Evolutionary conservation across 1,140 invertebrate genomes (phyloP).

Genomic region (Rhyzopertha dominica): DNA sequence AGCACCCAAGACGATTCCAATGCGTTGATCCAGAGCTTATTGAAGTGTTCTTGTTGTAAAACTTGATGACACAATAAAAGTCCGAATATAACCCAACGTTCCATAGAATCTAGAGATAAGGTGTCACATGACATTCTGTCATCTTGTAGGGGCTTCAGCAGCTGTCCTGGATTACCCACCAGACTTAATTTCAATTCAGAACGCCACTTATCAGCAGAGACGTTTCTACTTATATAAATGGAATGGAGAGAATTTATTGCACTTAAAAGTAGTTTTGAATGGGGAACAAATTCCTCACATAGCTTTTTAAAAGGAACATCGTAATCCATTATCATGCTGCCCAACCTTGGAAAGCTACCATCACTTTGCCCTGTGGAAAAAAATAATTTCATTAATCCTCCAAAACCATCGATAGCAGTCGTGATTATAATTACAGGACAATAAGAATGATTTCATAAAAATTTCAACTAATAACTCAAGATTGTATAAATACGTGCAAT

Average conservation of each 20-base stretch:
- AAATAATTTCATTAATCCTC: too few relatives aligned
- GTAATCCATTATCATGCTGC: slow-evolving; percentile 90
- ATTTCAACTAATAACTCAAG: too few relatives aligned
- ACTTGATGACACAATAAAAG: slow-evolving; percentile 85
- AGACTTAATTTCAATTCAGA: slow-evolving; percentile 91
- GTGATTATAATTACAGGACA: too few relatives aligned
- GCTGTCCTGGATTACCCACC: slow-evolving; percentile 83
- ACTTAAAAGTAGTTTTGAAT: slow-evolving; percentile 79
- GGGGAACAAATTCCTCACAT: slow-evolving; percentile 94
- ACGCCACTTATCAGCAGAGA: slow-evolving; percentile 90
- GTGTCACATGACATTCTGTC: slow-evolving; percentile 98
- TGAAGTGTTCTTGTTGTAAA: slow-evolving; percentile 66
- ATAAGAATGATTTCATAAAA: too few relatives aligned
- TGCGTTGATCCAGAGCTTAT: slow-evolving; percentile 86
- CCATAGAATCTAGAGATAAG: slow-evolving; percentile 89
- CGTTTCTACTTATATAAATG: slow-evolving; percentile 84
- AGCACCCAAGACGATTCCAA: slow-evolving; percentile 92
- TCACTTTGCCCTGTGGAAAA: too few relatives aligned
- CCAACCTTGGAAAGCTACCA: slow-evolving; percentile 33
- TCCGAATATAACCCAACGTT: slow-evolving; percentile 96
- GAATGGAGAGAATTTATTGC: slow-evolving; percentile 83
- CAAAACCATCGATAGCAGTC: too few relatives aligned
- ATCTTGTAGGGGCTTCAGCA: slow-evolving; percentile 90
- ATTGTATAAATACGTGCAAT: too few relatives aligned
- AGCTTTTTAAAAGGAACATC: slow-evolving; percentile 94